These are phyloP conservation scores for Macaca nemestrina DNA, from an alignment of 2,113 vertebrate genomes.

Conservation along the genomic window DNA sequence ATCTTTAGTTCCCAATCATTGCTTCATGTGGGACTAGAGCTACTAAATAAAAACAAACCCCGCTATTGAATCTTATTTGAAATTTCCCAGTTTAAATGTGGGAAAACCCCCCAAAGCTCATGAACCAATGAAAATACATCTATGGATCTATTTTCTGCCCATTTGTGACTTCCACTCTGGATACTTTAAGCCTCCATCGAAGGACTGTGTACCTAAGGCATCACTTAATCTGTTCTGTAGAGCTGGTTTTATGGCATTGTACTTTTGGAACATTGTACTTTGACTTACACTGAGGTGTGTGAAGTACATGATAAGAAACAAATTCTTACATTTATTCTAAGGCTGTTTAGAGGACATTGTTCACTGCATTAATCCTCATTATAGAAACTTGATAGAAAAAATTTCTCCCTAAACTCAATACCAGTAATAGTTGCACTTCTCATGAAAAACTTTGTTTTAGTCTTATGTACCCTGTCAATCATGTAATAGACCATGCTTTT, in stretches of 20 bases:
- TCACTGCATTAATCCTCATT: background rate
- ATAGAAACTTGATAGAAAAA: background rate
- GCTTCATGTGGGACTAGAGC: background rate
- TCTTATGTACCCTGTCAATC: background rate
- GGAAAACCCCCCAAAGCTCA: background rate
- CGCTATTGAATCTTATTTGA: background rate
- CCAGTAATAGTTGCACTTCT: background rate
- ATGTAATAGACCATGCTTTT: background rate
- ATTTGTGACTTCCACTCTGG: background rate
- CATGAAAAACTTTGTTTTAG: constrained; percentile 5
- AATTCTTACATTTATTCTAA: background rate
- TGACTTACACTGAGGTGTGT: background rate
- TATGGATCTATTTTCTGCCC: background rate
- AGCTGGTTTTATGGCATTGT: background rate
- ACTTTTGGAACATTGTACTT: background rate
- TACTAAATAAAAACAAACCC: background rate
- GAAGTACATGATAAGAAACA: background rate
- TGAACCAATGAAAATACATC: background rate
- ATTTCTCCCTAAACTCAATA: background rate
- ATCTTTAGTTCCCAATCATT: background rate
- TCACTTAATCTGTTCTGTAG: background rate
- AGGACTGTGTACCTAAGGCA: background rate
- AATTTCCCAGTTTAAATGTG: background rate
- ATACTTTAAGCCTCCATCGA: background rate
- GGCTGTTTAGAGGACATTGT: background rate